A percentile compares a stretch with the other conserved stretches of the same genome.
Conservation (phyloP, 2,888 invertebrate genomes). For the Standfussiana lucernea region DNA sequence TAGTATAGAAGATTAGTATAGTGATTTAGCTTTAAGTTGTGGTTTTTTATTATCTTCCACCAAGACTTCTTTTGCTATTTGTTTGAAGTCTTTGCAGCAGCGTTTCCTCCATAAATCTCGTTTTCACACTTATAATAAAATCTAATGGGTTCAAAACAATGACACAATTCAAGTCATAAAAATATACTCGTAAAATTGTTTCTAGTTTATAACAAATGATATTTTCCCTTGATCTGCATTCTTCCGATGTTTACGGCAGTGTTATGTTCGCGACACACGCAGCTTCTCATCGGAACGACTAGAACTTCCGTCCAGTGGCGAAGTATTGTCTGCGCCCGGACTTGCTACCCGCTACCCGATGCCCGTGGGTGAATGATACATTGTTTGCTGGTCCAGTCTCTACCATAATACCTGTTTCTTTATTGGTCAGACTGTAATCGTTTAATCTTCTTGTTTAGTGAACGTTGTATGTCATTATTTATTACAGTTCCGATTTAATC, state of each 20-base stretch:
- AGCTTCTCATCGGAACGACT: neutral
- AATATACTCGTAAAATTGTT: neutral
- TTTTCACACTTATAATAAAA: neutral
- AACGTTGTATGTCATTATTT: neutral
- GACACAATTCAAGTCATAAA: neutral
- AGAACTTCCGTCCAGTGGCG: constrained; percentile 6
- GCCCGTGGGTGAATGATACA: neutral
- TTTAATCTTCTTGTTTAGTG: neutral
- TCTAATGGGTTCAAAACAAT: neutral
- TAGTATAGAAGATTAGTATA: too few relatives aligned
- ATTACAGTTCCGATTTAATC: neutral
- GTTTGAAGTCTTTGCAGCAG: neutral
- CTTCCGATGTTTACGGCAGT: neutral
- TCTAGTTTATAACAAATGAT: neutral
- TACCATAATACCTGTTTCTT: neutral
- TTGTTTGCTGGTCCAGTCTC: neutral
- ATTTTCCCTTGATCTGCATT: neutral
- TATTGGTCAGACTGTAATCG: neutral
- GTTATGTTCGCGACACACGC: constrained; percentile 25
- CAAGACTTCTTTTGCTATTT: neutral
- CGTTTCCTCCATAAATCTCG: neutral
- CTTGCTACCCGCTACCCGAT: neutral
- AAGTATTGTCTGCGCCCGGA: constrained; percentile 15
- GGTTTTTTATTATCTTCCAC: neutral
- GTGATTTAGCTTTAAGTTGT: too few relatives aligned